Conservation (phyloP, 2,113 vertebrate species). For the Petroica traversi region DNA sequence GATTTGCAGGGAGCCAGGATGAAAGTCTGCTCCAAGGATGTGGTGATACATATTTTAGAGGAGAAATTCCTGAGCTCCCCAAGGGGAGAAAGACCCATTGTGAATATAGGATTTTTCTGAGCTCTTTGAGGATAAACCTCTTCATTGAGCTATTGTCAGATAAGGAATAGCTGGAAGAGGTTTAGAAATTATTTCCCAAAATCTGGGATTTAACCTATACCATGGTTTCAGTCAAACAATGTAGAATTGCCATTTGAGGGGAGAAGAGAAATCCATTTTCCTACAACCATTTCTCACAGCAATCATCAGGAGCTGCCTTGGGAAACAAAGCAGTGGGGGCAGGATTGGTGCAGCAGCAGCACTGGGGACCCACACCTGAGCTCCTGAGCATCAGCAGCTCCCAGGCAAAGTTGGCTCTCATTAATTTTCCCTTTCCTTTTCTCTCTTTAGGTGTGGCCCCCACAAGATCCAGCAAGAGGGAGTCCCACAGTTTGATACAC, state of each 20-base stretch:
- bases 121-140: background rate
- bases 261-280: background rate
- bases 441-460: background rate
- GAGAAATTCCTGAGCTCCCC: background rate
- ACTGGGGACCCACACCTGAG: background rate
- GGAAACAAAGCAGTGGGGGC: background rate
- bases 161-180: background rate
- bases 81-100: background rate
- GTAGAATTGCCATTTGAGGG: background rate
- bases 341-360: background rate
- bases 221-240: background rate
- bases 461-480: background rate
- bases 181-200: conserved; percentile 8
- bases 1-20: background rate
- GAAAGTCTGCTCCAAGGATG: background rate
- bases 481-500: background rate
- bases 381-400: background rate
- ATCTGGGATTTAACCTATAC: background rate
- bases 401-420: accelerated
- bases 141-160: background rate
- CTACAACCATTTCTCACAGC: background rate
- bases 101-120: background rate
- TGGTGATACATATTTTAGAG: background rate
- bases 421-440: background rate
- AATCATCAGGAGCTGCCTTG: background rate